Conservation (phyloP, 2,888 invertebrate genomes). For the Andrena marginata region DNA sequence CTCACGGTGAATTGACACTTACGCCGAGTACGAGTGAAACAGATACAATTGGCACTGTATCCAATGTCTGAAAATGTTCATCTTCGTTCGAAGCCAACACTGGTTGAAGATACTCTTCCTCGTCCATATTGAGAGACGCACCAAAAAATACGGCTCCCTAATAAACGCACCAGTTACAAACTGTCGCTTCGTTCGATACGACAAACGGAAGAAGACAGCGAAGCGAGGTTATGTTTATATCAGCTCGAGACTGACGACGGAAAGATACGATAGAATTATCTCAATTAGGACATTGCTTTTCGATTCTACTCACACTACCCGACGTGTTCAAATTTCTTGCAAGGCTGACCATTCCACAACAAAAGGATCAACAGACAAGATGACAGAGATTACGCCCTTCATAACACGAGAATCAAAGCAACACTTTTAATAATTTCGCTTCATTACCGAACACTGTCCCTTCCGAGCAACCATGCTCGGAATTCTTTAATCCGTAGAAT, state of each 20-base stretch:
- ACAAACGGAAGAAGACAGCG: background rate
- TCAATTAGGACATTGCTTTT: background rate
- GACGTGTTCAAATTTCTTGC: constrained; percentile 74
- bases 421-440: constrained; percentile 9
- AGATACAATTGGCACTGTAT: constrained; percentile 78
- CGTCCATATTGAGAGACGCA: constrained; percentile 80
- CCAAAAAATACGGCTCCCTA: constrained; percentile 81
- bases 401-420: background rate
- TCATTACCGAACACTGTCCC: background rate
- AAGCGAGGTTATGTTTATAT: constrained; percentile 60
- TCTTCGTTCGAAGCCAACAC: constrained; percentile 78
- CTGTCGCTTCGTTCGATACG: background rate
- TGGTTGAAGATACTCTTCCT: constrained; percentile 81
- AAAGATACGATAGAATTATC: background rate
- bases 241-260: constrained; percentile 1
- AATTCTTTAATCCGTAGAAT: constrained; percentile 3
- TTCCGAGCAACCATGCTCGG: background rate
- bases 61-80: constrained; percentile 77
- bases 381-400: background rate
- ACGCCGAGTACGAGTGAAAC: constrained; percentile 79
- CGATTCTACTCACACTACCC: constrained; percentile 76
- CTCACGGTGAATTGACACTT: constrained; percentile 45
- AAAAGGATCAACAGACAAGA: constrained; percentile 10
- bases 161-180: constrained; percentile 19
- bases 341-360: constrained; percentile 79